Base-by-base conservation (phyloP, 2,797 vertebrate species). In the Toxotes lorentzi region DNA sequence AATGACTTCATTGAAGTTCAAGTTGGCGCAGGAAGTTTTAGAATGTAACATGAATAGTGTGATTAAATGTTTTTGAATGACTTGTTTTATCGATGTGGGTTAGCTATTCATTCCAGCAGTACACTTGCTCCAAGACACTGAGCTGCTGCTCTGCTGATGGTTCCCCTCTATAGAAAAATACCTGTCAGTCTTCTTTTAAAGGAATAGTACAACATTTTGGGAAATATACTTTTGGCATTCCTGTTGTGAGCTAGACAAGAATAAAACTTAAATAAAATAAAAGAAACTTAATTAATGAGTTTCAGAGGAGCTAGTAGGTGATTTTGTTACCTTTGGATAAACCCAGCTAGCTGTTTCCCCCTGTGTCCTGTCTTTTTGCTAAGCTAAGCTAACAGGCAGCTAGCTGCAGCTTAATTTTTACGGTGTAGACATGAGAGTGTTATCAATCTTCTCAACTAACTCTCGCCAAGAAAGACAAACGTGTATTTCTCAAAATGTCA, bases 1-100 rank as follows among this genome's bases (percentile, higher is more conserved):
- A 85, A 87, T 78, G 30, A 81, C 79, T 88, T 81, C 67, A 86
- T 77, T 78, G 67, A 84, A 86, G 83, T 79, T 86, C 51, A 40
- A 72, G 65, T 59, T 76, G 68, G 69, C 1, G 14, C 68, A 74
- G 68, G 76, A 81, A 76, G 70, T 83, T 83, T 88, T 59, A 82
- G 27, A 68, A 65, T 45, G 68, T 24, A 76, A 68, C 68, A 62
- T 38, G 50, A 78, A 81, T 35, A 58, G 58, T 21, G 53, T 34
- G 53, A 82, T 66, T 67, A 40, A 56, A 54, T 58, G 56, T 38
- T 70, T 63, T 43, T 73, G 24, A 71, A 51, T 24, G 24, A 82
- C 73, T 71, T 35, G 30, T 76, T 78, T 56, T 50, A 24, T 45
- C 21, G n/a, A 76, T 34, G 51, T 32, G 43, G 40, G 51, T 75